Conservation (phyloP, 2,888 invertebrate genomes). For the Blomia tropicalis region DNA sequence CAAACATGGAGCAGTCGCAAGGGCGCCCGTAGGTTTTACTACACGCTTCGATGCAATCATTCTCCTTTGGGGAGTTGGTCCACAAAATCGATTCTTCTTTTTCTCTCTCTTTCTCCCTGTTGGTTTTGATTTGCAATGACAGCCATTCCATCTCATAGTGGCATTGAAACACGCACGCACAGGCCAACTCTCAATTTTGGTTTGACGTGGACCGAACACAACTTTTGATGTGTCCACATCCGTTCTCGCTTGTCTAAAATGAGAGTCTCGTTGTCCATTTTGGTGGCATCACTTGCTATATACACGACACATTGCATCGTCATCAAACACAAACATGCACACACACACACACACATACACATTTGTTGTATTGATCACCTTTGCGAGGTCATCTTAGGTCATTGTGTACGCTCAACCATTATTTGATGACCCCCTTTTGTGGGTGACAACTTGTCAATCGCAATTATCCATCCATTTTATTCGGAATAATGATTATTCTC, state of each 20-base stretch:
- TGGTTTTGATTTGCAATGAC: background rate
- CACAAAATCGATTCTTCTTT: conserved; percentile 1
- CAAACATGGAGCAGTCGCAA: background rate
- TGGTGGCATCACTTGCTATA: too few species aligned
- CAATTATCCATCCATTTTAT: too few species aligned
- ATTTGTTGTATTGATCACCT: conserved; percentile 12
- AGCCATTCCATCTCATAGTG: background rate
- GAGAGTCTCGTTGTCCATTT: too few species aligned
- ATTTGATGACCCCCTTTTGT: background rate
- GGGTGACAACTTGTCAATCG: background rate
- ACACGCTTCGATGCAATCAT: too few species aligned
- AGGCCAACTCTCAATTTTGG: background rate
- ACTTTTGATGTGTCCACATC: conserved; percentile 11
- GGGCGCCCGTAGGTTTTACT: background rate
- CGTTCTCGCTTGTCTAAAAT: too few species aligned
- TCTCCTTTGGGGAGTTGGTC: background rate
- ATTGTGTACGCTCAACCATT: too few species aligned
- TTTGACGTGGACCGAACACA: conserved; percentile 15
- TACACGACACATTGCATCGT: background rate
- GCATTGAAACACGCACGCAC: background rate
- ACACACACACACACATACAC: too few species aligned
- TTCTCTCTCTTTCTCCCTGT: background rate
- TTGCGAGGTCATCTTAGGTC: conserved; percentile 12
- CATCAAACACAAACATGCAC: background rate
- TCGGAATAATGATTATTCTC: too few species aligned